Evolutionary conservation across 64 coral and sea anemone species (phyloP).

Genomic region (Cladopsammia gracilis): DNA sequence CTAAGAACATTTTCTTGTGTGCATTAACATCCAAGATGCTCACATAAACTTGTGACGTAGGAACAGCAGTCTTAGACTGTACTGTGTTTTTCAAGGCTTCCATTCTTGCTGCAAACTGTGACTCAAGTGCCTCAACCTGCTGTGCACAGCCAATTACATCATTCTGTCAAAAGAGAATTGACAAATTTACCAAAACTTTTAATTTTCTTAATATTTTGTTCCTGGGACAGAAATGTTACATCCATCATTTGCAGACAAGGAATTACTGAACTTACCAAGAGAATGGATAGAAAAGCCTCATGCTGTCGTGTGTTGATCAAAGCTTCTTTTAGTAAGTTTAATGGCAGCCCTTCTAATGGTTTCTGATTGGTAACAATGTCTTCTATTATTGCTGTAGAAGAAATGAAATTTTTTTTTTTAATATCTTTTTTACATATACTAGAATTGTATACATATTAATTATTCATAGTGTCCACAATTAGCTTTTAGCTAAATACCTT

Average conservation of each 20-base stretch:
- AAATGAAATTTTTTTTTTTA: slow-evolving; percentile 17
- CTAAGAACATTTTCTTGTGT: too few species aligned
- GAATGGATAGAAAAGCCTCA: slow-evolving; percentile 96
- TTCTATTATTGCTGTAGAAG: slow-evolving; percentile 83
- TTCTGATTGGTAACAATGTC: slow-evolving; percentile 5
- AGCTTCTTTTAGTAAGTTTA: slow-evolving; percentile 80
- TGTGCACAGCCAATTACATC: slow-evolving; percentile 96
- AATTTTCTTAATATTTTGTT: neutral
- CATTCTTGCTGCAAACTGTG: slow-evolving; percentile 91
- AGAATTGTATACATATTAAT: too few species aligned
- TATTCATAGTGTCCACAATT: too few species aligned
- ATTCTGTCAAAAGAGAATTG: slow-evolving; percentile 59
- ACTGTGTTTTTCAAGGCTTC: slow-evolving; percentile 91
- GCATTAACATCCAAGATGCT: slow-evolving; percentile 16
- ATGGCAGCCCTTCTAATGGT: slow-evolving; percentile 59
- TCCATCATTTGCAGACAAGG: neutral
- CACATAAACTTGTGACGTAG: slow-evolving; percentile 98
- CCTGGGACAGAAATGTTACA: neutral
- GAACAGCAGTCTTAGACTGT: slow-evolving; percentile 97
- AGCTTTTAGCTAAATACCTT: too few species aligned
- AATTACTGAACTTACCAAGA: slow-evolving; percentile 75
- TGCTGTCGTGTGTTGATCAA: slow-evolving; percentile 96
- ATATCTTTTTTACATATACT: too few species aligned
- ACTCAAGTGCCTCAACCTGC: slow-evolving; percentile 88
- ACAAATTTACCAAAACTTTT: neutral